Evolutionary conservation across 2,888 invertebrate species (phyloP).

Genomic region (Eugnorisma glareosa): DNA sequence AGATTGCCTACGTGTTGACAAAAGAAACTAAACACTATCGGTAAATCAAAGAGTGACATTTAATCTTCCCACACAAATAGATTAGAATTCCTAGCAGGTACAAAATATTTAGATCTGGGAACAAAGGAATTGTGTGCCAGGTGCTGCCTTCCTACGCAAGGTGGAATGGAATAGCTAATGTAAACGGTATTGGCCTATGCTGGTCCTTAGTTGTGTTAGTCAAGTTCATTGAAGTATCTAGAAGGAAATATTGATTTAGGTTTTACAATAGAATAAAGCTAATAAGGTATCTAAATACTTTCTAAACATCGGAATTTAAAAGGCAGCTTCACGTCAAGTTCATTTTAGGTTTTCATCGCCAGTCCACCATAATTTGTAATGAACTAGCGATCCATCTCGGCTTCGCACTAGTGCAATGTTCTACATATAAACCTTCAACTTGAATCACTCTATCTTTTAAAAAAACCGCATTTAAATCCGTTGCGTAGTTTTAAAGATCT

Average conservation of each 20-base stretch:
- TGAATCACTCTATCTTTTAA: no score
- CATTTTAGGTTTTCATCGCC: no score
- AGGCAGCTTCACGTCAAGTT: no score
- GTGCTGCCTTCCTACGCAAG: slow-evolving; percentile 22
- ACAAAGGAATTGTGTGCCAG: slow-evolving; percentile 42
- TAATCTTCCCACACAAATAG: slow-evolving; percentile 32
- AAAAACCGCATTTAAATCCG: no score
- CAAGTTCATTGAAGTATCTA: neutral
- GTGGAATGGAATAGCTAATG: neutral
- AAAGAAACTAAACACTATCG: slow-evolving; percentile 13
- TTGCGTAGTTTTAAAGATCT: no score
- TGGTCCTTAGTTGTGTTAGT: neutral
- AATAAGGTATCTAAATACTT: no score
- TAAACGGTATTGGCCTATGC: neutral
- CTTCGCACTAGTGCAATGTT: no score
- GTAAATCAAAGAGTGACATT: slow-evolving; percentile 39
- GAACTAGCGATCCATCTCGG: no score
- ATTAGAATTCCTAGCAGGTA: slow-evolving; percentile 32
- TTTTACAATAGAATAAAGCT: neutral
- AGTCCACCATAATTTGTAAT: neutral
- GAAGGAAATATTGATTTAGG: neutral
- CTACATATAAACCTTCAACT: no score
- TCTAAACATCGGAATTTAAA: no score
- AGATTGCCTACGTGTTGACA: neutral
- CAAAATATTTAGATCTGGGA: slow-evolving; percentile 41